Evolutionary conservation across 2,113 vertebrate genomes (phyloP), one percentile per base, ranked within the genome.

Genomic region (Podarcis raffonei): DNA sequence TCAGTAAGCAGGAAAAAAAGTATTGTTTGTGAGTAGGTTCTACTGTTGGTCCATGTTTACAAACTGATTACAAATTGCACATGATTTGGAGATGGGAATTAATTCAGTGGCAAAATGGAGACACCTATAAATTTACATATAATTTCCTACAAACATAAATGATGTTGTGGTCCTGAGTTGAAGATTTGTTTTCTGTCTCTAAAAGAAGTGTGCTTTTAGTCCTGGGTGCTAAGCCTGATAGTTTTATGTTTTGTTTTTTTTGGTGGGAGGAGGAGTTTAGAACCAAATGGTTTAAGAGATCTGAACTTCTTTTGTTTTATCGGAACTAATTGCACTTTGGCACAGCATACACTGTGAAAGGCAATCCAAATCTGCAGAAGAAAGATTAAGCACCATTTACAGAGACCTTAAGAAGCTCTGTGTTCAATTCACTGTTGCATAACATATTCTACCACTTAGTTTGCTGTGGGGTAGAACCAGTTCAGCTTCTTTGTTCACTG

Each of bases 31-130:
- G 90, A 94, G 91, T 92, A 93, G 71, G 87, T 85, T 94, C 86
- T 80, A 59, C 11, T 90, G 77, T 91, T 90, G 93, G 82, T 95
- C 91, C 83, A 3, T 94, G 91, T 95, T 96, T 93, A 95, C 93
- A 92, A 5, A 6, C 78, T 77, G 69, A 39, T 91, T 66, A 85
- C 23, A 15, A 90, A 79, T 83, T 87, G 84, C 23, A 37, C 1
- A 27, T 16, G 72, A 84, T 84, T 65, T 72, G 57, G 74, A 89
- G 66, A 62, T 35, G 85, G 88, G 78, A 23, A 15, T 68, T 72
- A 23, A 39, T 18, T 23, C 25, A 5, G 32, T n/a, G 72, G 20
- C 25, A 90, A 62, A 23, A 62, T 59, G 72, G 42, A 71, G 27
- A 53, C 18, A 59, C 8, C 3, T 25, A 3, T 30, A n/a, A 23